Evolutionary conservation across 2,888 invertebrate genomes (phyloP).

Genomic region (Drosophila meridionalis): DNA sequence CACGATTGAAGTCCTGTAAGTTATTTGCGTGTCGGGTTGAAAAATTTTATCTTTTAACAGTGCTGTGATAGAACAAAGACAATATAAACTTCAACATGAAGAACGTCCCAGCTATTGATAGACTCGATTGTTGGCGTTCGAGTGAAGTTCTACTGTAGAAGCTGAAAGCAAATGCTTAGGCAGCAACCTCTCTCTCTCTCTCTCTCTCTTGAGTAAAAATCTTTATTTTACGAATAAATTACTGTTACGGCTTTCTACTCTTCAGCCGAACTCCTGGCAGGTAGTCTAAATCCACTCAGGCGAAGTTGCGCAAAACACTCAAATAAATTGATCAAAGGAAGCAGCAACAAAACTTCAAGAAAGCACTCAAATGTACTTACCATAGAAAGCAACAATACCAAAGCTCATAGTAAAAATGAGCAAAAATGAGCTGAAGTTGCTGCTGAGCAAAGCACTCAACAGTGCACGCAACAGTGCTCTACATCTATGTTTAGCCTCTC

Average conservation of each 20-base stretch:
- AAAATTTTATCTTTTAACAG: conserved; percentile 72
- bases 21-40: conserved; percentile 68
- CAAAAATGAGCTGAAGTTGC: neutral
- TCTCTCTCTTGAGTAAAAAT: neutral
- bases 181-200: neutral
- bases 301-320: neutral
- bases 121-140: neutral
- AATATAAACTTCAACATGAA: neutral
- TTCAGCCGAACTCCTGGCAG: neutral
- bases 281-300: neutral
- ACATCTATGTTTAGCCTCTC: neutral
- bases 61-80: conserved; percentile 77
- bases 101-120: neutral
- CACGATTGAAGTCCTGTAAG: conserved; percentile 62
- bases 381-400: neutral
- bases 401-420: neutral
- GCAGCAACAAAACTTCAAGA: neutral
- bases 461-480: neutral
- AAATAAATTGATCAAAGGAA: neutral
- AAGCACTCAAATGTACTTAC: neutral
- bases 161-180: neutral
- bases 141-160: neutral
- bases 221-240: neutral
- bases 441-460: neutral
- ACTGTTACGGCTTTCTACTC: neutral